These are phyloP conservation scores for Macrosteles quadrilineatus DNA, from an alignment of 1,140 invertebrate genomes.

Conservation along the genomic window DNA sequence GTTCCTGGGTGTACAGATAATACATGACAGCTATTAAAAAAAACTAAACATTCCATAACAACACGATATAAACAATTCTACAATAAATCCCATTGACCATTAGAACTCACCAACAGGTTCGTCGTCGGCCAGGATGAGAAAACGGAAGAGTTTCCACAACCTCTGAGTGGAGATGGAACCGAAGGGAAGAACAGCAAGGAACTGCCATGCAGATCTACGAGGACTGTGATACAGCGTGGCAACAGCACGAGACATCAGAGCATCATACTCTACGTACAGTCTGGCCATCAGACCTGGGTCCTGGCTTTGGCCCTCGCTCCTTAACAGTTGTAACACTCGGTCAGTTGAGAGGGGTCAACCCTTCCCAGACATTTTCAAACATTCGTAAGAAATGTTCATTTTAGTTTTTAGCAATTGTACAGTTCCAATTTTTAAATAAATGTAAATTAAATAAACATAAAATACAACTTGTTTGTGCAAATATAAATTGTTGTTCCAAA, in stretches of 20 bases:
- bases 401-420: too few species aligned
- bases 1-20: too few species aligned
- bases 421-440: too few species aligned
- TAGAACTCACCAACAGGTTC: constrained; percentile 12
- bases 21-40: too few species aligned
- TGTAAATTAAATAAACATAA: constrained; percentile 27
- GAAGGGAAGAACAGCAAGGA: constrained; percentile 77
- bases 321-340: too few species aligned
- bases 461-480: constrained; percentile 1
- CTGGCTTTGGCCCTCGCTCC: constrained; percentile 29
- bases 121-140: constrained; percentile 12
- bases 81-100: too few species aligned
- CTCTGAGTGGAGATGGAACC: constrained; percentile 62
- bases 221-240: constrained; percentile 70
- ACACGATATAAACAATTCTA: too few species aligned
- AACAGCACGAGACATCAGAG: constrained; percentile 69
- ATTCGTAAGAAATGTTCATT: too few species aligned
- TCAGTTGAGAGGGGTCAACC: too few species aligned
- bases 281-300: constrained; percentile 58
- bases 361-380: too few species aligned
- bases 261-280: constrained; percentile 73
- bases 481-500: not conserved
- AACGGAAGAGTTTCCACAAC: constrained; percentile 67
- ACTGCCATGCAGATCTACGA: constrained; percentile 80
- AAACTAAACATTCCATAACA: too few species aligned